Conservation (phyloP, 1,140 invertebrate genomes). For the Thaumetopoea pityocampa region DNA sequence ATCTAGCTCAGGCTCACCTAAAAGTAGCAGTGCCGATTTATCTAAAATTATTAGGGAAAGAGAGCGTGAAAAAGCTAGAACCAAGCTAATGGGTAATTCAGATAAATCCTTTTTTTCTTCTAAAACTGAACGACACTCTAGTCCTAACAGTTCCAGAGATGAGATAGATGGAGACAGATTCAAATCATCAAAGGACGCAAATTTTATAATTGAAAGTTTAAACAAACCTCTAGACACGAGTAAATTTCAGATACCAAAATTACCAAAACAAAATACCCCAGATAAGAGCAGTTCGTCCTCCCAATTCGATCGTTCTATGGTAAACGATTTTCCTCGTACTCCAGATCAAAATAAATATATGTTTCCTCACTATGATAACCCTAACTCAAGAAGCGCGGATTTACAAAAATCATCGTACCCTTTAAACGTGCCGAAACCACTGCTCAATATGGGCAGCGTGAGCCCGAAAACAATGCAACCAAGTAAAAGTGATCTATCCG, state of each 20-base stretch:
- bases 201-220: constrained; percentile 82
- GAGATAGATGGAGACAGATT: constrained; percentile 78
- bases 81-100: constrained; percentile 70
- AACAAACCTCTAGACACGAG: constrained; percentile 86
- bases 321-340: constrained; percentile 57
- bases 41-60: constrained; percentile 68
- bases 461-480: constrained; percentile 57
- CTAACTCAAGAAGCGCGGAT: constrained; percentile 45
- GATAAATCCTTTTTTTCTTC: constrained; percentile 83
- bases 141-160: constrained; percentile 78
- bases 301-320: constrained; percentile 64
- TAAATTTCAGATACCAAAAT: constrained; percentile 91
- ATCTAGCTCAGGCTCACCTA: constrained; percentile 69
- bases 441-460: constrained; percentile 58
- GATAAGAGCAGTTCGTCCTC: constrained; percentile 61
- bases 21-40: constrained; percentile 65
- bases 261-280: constrained; percentile 72
- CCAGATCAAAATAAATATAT: constrained; percentile 61
- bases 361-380: constrained; percentile 57
- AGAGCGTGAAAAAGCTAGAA: constrained; percentile 62
- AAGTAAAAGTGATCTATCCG: constrained; percentile 45
- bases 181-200: constrained; percentile 76
- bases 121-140: constrained; percentile 80
- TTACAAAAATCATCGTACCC: constrained; percentile 61
- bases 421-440: constrained; percentile 62